phyloP scores from a whole-genome alignment of 2,888 invertebrate species.

The Ochropleura plecta region DNA sequence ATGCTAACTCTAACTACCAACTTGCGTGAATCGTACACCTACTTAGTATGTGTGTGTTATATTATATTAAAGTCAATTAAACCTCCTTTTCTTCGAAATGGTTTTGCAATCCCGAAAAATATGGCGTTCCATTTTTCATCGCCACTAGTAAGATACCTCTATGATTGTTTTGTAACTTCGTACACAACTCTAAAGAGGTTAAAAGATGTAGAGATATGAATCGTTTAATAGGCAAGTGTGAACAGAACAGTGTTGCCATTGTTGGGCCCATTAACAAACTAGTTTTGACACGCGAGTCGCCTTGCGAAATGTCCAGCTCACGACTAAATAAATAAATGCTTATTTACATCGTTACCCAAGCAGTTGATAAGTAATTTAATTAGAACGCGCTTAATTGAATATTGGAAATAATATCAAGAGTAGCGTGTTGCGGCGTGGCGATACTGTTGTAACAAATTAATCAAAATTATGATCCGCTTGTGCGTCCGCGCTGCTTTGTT shows the following conservation, averaged over 20 bases:
- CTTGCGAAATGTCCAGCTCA: conserved; percentile 85
- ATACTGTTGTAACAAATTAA: conserved; percentile 80
- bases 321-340: conserved; percentile 86
- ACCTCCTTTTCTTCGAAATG: conserved; percentile 51
- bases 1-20: conserved; percentile 52
- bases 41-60: conserved; percentile 36
- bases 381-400: conserved; percentile 84
- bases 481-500: conserved; percentile 72
- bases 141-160: conserved; percentile 70
- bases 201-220: conserved; percentile 85
- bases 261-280: conserved; percentile 85
- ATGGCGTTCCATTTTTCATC: conserved; percentile 70
- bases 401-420: conserved; percentile 79
- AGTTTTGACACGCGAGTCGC: conserved; percentile 87
- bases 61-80: conserved; percentile 58
- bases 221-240: conserved; percentile 88
- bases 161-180: conserved; percentile 75
- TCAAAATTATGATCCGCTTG: conserved; percentile 80
- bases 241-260: conserved; percentile 84
- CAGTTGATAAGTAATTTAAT: conserved; percentile 86
- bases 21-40: conserved; percentile 46
- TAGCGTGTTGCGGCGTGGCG: conserved; percentile 56
- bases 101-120: conserved; percentile 59
- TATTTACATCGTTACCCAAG: conserved; percentile 84
- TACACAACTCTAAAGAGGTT: conserved; percentile 77